Evolutionary conservation across 2,888 invertebrate species (phyloP).

Genomic region (Neelides folsomi): DNA sequence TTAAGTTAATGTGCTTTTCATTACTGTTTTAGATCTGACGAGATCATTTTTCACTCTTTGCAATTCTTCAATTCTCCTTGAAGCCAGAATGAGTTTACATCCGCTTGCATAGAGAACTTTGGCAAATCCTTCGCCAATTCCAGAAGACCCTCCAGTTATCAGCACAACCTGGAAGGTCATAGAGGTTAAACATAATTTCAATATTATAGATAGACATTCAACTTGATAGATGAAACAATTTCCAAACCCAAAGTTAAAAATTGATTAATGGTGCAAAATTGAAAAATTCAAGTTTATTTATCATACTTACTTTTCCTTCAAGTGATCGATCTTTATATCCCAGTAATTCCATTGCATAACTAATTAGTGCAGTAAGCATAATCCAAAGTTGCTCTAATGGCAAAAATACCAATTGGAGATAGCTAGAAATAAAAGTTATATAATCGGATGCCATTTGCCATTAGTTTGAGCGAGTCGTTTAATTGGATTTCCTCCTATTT

Average conservation of each 20-base stretch:
- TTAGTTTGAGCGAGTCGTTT: not conserved
- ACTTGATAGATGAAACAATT: no score
- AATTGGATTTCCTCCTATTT: no score
- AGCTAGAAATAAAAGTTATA: no score
- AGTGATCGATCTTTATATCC: constrained; percentile 19
- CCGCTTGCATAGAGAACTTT: constrained; percentile 72
- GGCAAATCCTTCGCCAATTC: constrained; percentile 80
- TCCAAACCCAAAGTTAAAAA: no score
- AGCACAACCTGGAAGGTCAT: constrained; percentile 58
- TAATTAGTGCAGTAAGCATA: constrained; percentile 10
- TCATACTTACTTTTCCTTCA: constrained; percentile 22
- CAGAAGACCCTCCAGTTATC: constrained; percentile 90
- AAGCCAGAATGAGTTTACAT: constrained; percentile 69
- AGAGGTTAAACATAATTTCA: not conserved
- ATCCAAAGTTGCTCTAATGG: no score
- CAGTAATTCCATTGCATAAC: constrained; percentile 15
- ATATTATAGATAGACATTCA: no score
- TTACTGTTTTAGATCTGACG: constrained; percentile 50
- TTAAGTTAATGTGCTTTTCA: no score
- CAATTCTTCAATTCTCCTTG: constrained; percentile 63
- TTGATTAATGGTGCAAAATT: not conserved
- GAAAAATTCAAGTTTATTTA: not conserved
- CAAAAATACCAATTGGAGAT: no score
- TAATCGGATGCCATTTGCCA: no score
- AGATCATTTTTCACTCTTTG: constrained; percentile 66